Percentiles rank a stretch among this genome's conserved stretches.
phyloP scores from a whole-genome alignment of 2,797 vertebrate genomes.

The Trematomus bernacchii region DNA sequence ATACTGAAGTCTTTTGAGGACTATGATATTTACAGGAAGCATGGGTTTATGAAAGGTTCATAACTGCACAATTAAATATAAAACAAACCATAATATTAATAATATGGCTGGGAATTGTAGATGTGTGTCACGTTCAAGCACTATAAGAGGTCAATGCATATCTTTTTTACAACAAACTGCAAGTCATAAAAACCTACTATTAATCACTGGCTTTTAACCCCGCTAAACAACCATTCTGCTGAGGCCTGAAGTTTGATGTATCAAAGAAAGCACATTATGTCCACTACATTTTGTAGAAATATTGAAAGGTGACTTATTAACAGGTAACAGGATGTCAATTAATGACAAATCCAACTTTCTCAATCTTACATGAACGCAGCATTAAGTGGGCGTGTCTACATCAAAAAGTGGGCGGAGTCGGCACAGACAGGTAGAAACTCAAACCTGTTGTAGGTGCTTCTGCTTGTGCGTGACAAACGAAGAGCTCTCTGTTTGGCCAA shows the following conservation, averaged over 20 bases:
- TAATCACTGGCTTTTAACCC: background rate
- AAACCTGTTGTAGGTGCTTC: background rate
- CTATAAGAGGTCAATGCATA: background rate
- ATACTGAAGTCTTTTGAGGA: too few species aligned
- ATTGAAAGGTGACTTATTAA: too few species aligned
- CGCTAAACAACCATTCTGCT: background rate
- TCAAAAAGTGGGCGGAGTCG: conserved; percentile 10
- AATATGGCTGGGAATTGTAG: background rate
- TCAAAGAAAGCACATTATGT: background rate
- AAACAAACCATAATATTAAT: background rate
- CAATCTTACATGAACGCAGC: conserved; percentile 1
- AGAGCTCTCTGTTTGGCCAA: background rate
- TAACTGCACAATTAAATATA: background rate
- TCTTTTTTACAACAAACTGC: background rate
- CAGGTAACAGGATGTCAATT: too few species aligned
- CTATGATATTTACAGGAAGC: background rate
- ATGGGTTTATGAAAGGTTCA: too few species aligned
- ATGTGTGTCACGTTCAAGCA: background rate
- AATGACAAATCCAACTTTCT: background rate
- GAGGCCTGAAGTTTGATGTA: background rate
- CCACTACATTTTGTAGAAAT: background rate
- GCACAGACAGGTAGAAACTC: conserved; percentile 45
- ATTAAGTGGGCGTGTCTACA: background rate
- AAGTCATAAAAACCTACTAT: background rate
- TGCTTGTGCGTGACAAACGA: conserved; percentile 10